These are phyloP conservation scores for Corythaeola cristata DNA, from an alignment of 2,113 vertebrate genomes.

Conservation along the genomic window DNA sequence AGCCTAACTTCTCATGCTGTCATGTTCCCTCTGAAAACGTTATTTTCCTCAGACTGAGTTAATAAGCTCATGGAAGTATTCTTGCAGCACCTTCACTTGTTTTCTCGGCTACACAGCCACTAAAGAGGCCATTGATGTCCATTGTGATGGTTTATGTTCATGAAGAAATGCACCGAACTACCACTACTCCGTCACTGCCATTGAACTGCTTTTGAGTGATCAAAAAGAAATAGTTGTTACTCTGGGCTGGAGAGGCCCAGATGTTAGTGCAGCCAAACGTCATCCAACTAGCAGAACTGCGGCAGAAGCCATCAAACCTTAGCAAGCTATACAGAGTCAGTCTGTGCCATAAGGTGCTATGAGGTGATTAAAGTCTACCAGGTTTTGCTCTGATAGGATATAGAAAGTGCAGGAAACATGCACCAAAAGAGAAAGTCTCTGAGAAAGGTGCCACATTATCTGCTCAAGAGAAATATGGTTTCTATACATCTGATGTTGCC, in stretches of 20 bases:
- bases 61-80: not conserved
- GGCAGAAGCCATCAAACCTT: not conserved
- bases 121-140: not conserved
- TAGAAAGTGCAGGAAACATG: not conserved
- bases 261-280: not conserved
- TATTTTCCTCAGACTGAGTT: not conserved
- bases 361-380: not conserved
- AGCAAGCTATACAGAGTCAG: not conserved
- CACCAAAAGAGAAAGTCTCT: not conserved
- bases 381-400: not conserved
- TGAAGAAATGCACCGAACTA: not conserved
- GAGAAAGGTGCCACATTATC: not conserved
- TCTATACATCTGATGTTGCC: not conserved
- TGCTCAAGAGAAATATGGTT: not conserved
- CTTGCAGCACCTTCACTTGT: not conserved
- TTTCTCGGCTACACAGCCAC: not conserved
- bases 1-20: not conserved
- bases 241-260: not conserved
- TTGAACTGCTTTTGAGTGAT: not conserved
- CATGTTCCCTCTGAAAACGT: not conserved
- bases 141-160: not conserved
- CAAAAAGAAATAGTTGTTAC: not conserved
- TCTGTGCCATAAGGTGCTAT: not conserved
- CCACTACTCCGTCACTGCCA: accelerated
- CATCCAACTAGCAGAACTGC: not conserved